Evolutionary conservation across 2,888 invertebrate species (phyloP), one percentile per base, ranked within the genome.

Genomic region (Lypha dubia): DNA sequence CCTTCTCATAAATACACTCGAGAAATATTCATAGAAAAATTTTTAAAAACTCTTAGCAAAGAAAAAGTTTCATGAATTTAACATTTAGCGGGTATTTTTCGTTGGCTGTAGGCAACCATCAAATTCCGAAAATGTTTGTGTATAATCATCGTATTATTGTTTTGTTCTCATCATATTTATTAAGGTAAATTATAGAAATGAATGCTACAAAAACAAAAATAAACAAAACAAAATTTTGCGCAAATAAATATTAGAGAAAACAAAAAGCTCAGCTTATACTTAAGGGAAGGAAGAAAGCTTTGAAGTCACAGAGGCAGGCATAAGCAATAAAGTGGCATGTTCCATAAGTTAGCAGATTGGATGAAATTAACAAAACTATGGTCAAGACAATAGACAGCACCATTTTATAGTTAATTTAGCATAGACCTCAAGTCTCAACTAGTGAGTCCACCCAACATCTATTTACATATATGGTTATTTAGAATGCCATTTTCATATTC

Each of bases 101-200:
- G 20, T 56, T 35, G 53, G 20, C 28, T 68, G 67, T 60, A 28
- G 28, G 28, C 5, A 44, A 11, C 1, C 32, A 9, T 74, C 7
- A 13, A 63, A 58, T 63, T 53, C n/a, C 2, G n/a, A 35, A 62
- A 62, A 70, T 71, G 58, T 83, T 73, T 73, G 22, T 73, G 22
- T 60, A 38, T 62, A 83, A 83, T 68, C 60, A 79, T 73, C 22
- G 62, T 75, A 74, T 81, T 84, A 81, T 81, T 81, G 81, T 84
- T 81, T 81, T 81, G 76, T 81, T 84, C 81, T 84, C 84, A 73
- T 63, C 84, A 77, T n/a, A n/a, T 74, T 77, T 74, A 84, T 84
- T 84, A 74, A 79, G 84, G 81, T 81, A 81, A 84, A 84, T 84
- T 81, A 77, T 70, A 77, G 17, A 60, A 38, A 60, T 65, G 38